These are phyloP conservation scores for Cheilosia pagana DNA, from an alignment of 2,888 invertebrate genomes.

Conservation along the genomic window DNA sequence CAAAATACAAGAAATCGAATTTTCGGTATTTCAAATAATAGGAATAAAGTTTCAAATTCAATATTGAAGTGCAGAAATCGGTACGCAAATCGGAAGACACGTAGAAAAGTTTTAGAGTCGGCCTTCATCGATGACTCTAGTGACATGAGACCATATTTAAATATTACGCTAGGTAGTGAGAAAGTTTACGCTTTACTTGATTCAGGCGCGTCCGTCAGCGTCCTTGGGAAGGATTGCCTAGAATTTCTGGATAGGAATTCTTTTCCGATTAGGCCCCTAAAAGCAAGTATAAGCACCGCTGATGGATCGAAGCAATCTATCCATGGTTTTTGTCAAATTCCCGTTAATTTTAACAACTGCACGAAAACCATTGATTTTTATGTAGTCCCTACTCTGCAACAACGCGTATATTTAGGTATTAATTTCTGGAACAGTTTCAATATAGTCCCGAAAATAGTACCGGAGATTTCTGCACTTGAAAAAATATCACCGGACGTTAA, in stretches of 20 bases:
- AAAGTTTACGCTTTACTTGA: too few relatives aligned
- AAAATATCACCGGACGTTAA: not conserved
- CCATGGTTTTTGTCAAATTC: too few relatives aligned
- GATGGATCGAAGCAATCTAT: too few relatives aligned
- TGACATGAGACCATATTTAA: too few relatives aligned
- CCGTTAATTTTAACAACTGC: not conserved
- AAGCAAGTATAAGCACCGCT: not conserved
- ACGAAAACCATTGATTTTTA: not conserved
- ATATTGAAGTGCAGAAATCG: not conserved
- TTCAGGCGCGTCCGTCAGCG: constrained; percentile 19
- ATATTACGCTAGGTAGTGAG: too few relatives aligned
- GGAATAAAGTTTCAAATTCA: not conserved
- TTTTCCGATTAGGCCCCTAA: not conserved
- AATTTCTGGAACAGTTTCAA: constrained; percentile 15
- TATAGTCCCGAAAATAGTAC: not conserved
- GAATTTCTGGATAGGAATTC: not conserved
- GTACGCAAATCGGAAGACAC: not conserved
- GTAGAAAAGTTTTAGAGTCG: not conserved
- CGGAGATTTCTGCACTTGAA: not conserved
- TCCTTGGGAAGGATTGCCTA: constrained; percentile 1
- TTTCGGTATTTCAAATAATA: not conserved
- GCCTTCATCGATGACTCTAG: not conserved
- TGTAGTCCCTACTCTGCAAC: too few relatives aligned
- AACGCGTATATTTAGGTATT: not conserved
- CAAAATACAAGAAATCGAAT: not conserved